phyloP scores from a whole-genome alignment of 1,140 invertebrate species.

The Chionoecetes opilio region DNA sequence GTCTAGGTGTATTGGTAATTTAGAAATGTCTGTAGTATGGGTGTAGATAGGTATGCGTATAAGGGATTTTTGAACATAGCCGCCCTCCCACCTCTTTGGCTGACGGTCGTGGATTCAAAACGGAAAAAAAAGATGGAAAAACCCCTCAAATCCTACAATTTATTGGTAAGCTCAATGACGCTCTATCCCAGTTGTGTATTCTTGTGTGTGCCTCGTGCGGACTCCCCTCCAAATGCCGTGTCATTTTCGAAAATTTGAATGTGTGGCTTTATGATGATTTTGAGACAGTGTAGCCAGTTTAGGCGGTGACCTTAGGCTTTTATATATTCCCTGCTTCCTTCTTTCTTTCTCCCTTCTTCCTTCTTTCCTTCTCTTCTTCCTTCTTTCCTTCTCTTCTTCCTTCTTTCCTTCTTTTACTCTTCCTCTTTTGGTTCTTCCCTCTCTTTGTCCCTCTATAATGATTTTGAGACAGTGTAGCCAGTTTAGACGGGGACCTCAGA shows the following conservation, averaged over 20 bases:
- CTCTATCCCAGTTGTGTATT: conserved; percentile 72
- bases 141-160: conserved; percentile 69
- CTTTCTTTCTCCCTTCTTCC: neutral
- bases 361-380: neutral
- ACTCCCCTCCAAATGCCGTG: conserved; percentile 63
- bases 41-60: neutral
- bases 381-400: neutral
- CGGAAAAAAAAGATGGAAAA: no score
- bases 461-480: conserved; percentile 32
- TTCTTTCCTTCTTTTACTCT: neutral
- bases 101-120: conserved; percentile 41
- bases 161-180: conserved; percentile 73
- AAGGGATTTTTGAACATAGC: neutral
- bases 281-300: neutral
- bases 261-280: conserved; percentile 66
- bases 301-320: neutral
- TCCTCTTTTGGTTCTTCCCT: neutral
- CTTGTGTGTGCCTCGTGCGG: conserved; percentile 49
- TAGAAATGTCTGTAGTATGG: no score
- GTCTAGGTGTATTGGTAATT: neutral
- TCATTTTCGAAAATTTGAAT: conserved; percentile 72
- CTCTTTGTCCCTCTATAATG: conserved; percentile 32
- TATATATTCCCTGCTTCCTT: no score
- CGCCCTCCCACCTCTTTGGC: conserved; percentile 38
- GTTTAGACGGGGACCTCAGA: neutral